Percentiles rank a stretch among this genome's conserved stretches.
phyloP scores from a whole-genome alignment of 2,888 invertebrate species.

The Napeogenes sylphis region DNA sequence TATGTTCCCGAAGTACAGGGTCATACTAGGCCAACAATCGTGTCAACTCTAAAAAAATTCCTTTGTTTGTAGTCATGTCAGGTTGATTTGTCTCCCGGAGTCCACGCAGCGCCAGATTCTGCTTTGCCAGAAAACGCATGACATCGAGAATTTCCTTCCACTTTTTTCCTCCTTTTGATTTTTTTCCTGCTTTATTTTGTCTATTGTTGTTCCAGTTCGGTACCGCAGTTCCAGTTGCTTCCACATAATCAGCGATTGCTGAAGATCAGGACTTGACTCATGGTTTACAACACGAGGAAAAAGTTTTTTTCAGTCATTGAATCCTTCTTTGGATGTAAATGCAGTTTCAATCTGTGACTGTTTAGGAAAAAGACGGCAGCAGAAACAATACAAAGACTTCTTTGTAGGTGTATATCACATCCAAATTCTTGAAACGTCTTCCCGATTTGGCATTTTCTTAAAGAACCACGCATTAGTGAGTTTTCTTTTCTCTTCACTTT shows the following conservation, averaged over 20 bases:
- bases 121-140: constrained; percentile 10
- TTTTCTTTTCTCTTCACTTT: no score
- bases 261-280: constrained; percentile 7
- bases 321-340: constrained; percentile 8
- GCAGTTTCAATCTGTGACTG: constrained; percentile 5
- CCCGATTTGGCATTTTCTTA: no score
- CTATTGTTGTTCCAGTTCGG: constrained; percentile 9
- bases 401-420: constrained; percentile 5
- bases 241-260: constrained; percentile 7
- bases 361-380: constrained; percentile 8
- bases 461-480: no score
- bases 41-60: constrained; percentile 4
- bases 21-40: constrained; percentile 7
- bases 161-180: constrained; percentile 8
- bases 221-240: constrained; percentile 7
- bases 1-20: constrained; percentile 7
- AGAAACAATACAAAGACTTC: constrained; percentile 10
- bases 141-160: constrained; percentile 12
- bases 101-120: constrained; percentile 8
- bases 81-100: neutral
- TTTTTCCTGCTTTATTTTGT: constrained; percentile 8
- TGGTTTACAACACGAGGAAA: constrained; percentile 10
- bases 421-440: constrained; percentile 5
- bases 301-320: constrained; percentile 9
- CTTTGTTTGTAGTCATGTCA: constrained; percentile 4